These are phyloP conservation scores for Phocides pigmalion DNA, from an alignment of 1,140 invertebrate genomes.

Conservation along the genomic window DNA sequence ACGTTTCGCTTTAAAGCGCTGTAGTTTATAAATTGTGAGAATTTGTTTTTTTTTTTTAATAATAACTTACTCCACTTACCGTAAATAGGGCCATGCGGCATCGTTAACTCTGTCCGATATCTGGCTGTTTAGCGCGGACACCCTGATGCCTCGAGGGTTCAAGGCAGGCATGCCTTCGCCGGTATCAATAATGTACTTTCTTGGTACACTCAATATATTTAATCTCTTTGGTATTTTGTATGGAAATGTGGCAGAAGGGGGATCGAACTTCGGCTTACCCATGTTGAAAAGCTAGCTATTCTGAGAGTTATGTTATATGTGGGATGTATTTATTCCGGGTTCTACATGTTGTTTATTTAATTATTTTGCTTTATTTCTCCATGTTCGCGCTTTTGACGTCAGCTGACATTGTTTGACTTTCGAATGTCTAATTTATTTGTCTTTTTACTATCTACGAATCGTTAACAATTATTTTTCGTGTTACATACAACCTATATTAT, in stretches of 20 bases:
- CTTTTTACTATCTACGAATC: too few species aligned
- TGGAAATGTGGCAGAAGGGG: conserved; percentile 59
- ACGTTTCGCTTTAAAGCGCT: too few species aligned
- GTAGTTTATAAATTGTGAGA: too few species aligned
- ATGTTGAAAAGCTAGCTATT: conserved; percentile 60
- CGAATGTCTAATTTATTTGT: conserved; percentile 6
- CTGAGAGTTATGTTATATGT: conserved; percentile 60
- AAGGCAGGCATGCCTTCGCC: conserved; percentile 63
- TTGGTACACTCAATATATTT: conserved; percentile 64
- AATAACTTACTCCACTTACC: conserved; percentile 46
- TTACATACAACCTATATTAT: too few species aligned
- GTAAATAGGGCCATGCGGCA: conserved; percentile 63
- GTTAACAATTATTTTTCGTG: too few species aligned
- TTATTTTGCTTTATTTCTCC: conserved; percentile 36
- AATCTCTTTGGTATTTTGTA: conserved; percentile 66
- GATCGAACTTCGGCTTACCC: conserved; percentile 65
- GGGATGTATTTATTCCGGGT: conserved; percentile 18
- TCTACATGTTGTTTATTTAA: conserved; percentile 44
- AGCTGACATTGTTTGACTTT: conserved; percentile 22
- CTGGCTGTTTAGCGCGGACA: conserved; percentile 54
- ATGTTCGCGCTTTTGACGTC: conserved; percentile 3
- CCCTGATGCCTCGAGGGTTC: conserved; percentile 53
- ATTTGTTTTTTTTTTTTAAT: too few species aligned
- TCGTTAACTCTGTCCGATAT: conserved; percentile 64
- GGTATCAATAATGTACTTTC: conserved; percentile 53